Base-by-base conservation (phyloP, 2,888 invertebrate genomes). In the Epsilonema sp. region DNA sequence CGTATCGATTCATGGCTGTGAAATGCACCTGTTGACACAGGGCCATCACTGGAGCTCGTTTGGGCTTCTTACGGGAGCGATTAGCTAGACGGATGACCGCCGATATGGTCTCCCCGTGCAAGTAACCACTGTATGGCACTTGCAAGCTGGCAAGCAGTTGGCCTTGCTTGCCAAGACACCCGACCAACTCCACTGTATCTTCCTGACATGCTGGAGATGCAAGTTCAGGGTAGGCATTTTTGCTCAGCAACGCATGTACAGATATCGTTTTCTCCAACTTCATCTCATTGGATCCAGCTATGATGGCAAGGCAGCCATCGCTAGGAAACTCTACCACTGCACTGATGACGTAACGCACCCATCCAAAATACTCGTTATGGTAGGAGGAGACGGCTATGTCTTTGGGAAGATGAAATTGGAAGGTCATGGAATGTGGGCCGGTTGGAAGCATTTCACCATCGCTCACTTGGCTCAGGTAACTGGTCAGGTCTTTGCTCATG, bases 401-500 rank as follows among this genome's bases (percentile, higher is more conserved):
- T n/a, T n/a, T n/a, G n/a, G n/a, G n/a, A n/a, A n/a, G n/a, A n/a
- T n/a, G n/a, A 31, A 46, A 46, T 13, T 24, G n/a, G 46, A 46
- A 46, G 16, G 46, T 41, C 16, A 46, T 19, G 2, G 31, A 42
- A 20, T 46, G 46, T 13, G 22, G 21, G 21, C 46, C 46, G 2
- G 5, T n/a, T 2, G 42, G 41, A 40, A 46, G 25, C 42, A 46
- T 19, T 41, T 46, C 41, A 36, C 46, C 46, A 24, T 46, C 46
- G 31, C 41, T 31, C 3, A 46, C 22, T n/a, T 42, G 20, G 23
- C 22, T 4, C 20, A 40, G 23, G 23, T 40, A 40, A 4, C 5
- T 22, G 21, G 40, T 40, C 21, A 23, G 8, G 40, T 61, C 61
- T 19, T 57, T 51, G 36, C 53, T 52, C 42, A 59, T 59, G 45